A percentile compares a stretch with the other conserved stretches of the same genome.
These are phyloP conservation scores for Drosophila saltans DNA, from an alignment of 1,140 invertebrate species.

Conservation along the genomic window DNA sequence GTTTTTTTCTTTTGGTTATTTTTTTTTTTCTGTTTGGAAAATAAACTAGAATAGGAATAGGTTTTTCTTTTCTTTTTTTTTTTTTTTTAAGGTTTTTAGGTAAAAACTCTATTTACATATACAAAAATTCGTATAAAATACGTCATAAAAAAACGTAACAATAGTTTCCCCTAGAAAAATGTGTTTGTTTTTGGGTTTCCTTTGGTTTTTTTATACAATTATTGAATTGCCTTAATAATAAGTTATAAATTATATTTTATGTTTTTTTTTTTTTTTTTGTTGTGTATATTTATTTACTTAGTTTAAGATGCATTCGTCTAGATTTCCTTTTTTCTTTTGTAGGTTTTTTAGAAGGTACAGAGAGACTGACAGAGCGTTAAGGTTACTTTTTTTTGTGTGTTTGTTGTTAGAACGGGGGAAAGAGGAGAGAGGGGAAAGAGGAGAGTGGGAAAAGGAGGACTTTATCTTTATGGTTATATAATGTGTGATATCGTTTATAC, in stretches of 20 bases:
- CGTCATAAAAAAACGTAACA: conserved; percentile 66
- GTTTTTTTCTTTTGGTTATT: conserved; percentile 24
- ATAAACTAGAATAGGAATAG: conserved; percentile 37
- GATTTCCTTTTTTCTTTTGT: conserved; percentile 28
- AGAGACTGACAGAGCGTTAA: conserved; percentile 60
- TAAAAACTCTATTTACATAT: conserved; percentile 74
- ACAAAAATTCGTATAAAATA: conserved; percentile 75
- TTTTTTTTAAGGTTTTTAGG: conserved; percentile 46
- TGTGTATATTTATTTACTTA: conserved; percentile 72
- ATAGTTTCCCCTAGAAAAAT: conserved; percentile 37
- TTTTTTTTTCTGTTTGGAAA: conserved; percentile 52
- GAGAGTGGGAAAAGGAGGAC: conserved; percentile 22
- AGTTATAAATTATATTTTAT: conserved; percentile 15
- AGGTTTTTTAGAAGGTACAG: conserved; percentile 73
- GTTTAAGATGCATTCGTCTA: conserved; percentile 63
- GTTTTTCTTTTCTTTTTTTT: background rate
- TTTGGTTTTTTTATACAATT: conserved; percentile 58
- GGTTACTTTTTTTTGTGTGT: conserved; percentile 10
- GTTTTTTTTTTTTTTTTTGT: conserved; percentile 11
- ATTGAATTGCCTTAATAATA: conserved; percentile 43
- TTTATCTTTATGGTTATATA: background rate
- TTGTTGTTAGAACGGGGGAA: no score
- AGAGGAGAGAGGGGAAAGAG: background rate
- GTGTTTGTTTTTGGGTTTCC: conserved; percentile 1
- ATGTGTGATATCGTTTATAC: conserved; percentile 5